Conservation (phyloP, 2,113 vertebrate species). For the Pampusana beccarii region DNA sequence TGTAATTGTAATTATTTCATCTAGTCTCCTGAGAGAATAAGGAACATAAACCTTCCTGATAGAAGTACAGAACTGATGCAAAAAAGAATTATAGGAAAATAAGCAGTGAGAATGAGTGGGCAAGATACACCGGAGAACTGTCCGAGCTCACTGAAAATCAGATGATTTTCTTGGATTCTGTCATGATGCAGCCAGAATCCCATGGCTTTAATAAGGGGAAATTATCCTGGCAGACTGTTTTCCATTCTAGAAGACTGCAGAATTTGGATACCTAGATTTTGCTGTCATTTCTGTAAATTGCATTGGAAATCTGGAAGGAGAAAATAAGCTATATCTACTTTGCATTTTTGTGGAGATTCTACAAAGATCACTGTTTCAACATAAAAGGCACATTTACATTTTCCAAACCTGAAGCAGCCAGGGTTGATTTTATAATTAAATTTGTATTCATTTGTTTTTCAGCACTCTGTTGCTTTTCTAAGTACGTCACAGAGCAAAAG, state of each 20-base stretch:
- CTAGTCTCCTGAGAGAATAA: not conserved
- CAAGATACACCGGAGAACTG: not conserved
- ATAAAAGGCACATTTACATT: not conserved
- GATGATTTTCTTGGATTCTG: not conserved
- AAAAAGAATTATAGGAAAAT: not conserved
- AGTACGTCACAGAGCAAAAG: conserved; percentile 29
- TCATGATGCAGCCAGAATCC: not conserved
- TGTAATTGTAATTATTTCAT: not conserved
- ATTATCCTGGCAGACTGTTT: not conserved
- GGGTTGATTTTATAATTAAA: conserved; percentile 40
- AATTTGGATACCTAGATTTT: not conserved
- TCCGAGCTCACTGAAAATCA: not conserved
- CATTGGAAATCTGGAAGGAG: not conserved
- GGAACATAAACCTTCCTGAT: not conserved
- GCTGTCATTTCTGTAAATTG: not conserved
- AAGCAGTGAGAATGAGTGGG: not conserved
- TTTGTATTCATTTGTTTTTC: conserved; percentile 47
- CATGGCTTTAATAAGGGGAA: not conserved
- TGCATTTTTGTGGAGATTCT: not conserved
- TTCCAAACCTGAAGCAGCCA: conserved; percentile 24
- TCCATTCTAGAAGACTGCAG: not conserved
- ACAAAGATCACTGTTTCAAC: not conserved
- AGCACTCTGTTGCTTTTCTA: conserved; percentile 31
- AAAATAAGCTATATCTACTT: not conserved
- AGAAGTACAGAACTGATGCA: not conserved